These are phyloP conservation scores for Melanotaenia duboulayi DNA, from an alignment of 2,113 vertebrate genomes.

Conservation along the genomic window DNA sequence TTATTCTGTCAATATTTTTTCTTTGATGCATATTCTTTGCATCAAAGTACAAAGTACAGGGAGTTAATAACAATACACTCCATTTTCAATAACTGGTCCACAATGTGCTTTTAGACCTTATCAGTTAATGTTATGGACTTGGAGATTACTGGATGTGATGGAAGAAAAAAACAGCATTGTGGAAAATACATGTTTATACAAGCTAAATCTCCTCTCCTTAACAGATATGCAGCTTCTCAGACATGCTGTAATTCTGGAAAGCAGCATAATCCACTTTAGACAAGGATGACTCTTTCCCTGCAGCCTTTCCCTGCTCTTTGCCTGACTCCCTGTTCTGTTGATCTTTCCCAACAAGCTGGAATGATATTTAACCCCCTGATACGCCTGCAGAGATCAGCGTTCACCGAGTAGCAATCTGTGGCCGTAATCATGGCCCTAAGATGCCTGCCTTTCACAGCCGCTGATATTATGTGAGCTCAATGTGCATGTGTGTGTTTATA, in stretches of 20 bases:
- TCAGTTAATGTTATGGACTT: slow-evolving; percentile 57
- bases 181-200: slow-evolving; percentile 74
- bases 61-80: slow-evolving; percentile 52
- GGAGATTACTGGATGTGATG: slow-evolving; percentile 74
- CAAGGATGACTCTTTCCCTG: slow-evolving; percentile 77
- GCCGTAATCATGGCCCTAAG: slow-evolving; percentile 90
- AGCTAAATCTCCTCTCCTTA: slow-evolving; percentile 77
- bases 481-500: slow-evolving; percentile 56
- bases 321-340: slow-evolving; percentile 70
- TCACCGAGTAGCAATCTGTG: slow-evolving; percentile 91
- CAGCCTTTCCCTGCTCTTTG: slow-evolving; percentile 82
- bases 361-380: slow-evolving; percentile 84
- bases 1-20: slow-evolving; percentile 43
- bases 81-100: slow-evolving; percentile 62
- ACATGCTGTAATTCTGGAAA: slow-evolving; percentile 84
- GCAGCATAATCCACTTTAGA: slow-evolving; percentile 85
- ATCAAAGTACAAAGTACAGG: slow-evolving; percentile 27
- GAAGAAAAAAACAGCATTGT: slow-evolving; percentile 73
- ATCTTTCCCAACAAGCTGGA: slow-evolving; percentile 81
- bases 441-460: slow-evolving; percentile 89
- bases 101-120: slow-evolving; percentile 56
- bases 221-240: slow-evolving; percentile 80
- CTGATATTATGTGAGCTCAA: slow-evolving; percentile 85
- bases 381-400: slow-evolving; percentile 86
- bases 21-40: slow-evolving; percentile 59